These are phyloP conservation scores for Mesorhabditis belari DNA, from an alignment of 2,888 invertebrate genomes.

Conservation along the genomic window DNA sequence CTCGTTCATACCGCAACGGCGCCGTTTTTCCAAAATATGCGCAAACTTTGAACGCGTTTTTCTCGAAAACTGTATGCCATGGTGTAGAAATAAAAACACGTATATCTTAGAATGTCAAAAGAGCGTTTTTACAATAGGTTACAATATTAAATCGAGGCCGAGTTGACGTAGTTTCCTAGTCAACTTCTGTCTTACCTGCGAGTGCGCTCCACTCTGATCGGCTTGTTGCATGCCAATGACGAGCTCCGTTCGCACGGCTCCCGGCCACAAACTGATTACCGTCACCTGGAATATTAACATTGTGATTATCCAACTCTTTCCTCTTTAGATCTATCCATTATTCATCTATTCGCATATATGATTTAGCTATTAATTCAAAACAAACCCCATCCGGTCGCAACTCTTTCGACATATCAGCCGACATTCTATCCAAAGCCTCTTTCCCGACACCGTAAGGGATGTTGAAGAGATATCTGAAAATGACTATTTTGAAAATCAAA, in stretches of 20 bases:
- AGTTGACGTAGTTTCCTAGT: too few species aligned
- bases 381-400: conserved; percentile 33
- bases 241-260: conserved; percentile 55
- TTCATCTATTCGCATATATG: conserved; percentile 13
- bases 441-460: conserved; percentile 58
- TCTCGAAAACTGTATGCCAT: too few species aligned
- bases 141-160: too few species aligned
- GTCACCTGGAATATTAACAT: conserved; percentile 41
- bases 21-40: too few species aligned
- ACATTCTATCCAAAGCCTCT: conserved; percentile 57
- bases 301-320: conserved; percentile 3
- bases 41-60: too few species aligned
- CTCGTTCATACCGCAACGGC: too few species aligned
- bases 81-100: too few species aligned
- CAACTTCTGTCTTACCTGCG: background rate
- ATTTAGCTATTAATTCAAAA: background rate
- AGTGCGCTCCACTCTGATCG: background rate
- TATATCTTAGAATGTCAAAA: too few species aligned
- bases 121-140: too few species aligned
- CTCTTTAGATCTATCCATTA: conserved; percentile 3
- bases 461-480: conserved; percentile 54
- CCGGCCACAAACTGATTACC: conserved; percentile 56
- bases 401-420: conserved; percentile 56
- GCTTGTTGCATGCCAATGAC: conserved; percentile 9
- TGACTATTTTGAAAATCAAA: background rate